Percentiles rank a stretch among this genome's conserved stretches.
phyloP scores from a whole-genome alignment of 2,113 vertebrate species.

The Phaetusa simplex region DNA sequence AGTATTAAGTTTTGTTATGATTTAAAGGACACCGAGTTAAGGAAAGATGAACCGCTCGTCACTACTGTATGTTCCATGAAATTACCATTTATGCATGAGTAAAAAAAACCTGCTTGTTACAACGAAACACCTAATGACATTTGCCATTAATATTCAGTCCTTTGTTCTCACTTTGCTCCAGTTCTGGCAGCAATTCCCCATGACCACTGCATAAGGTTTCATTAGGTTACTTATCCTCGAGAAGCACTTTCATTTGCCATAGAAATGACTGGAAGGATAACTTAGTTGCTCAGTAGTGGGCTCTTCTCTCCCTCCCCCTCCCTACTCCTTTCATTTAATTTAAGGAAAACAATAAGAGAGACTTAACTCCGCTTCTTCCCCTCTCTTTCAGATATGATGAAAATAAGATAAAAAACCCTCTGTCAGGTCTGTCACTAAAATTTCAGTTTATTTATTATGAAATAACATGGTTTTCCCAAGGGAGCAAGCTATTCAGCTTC shows the following conservation, averaged over 20 bases:
- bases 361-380: not conserved
- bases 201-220: constrained; percentile 15
- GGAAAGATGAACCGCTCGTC: constrained; percentile 56
- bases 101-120: constrained; percentile 53
- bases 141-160: constrained; percentile 46
- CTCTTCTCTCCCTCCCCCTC: not conserved
- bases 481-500: constrained; percentile 25
- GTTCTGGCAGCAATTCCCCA: constrained; percentile 20
- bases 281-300: not conserved
- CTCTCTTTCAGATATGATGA: not conserved
- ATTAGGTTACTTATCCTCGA: constrained; percentile 11
- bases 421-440: constrained; percentile 39
- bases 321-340: not conserved
- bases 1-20: constrained; percentile 5
- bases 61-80: constrained; percentile 10
- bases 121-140: constrained; percentile 48
- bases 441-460: constrained; percentile 64
- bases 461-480: constrained; percentile 33
- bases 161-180: constrained; percentile 31
- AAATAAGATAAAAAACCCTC: constrained; percentile 59
- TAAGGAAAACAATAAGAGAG: not conserved
- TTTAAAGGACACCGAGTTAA: constrained; percentile 39
- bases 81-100: constrained; percentile 39
- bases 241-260: not conserved
- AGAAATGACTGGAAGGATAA: constrained; percentile 7